phyloP scores from a whole-genome alignment of 2,113 vertebrate genomes.

The Sinocyclocheilus maitianheensis region DNA sequence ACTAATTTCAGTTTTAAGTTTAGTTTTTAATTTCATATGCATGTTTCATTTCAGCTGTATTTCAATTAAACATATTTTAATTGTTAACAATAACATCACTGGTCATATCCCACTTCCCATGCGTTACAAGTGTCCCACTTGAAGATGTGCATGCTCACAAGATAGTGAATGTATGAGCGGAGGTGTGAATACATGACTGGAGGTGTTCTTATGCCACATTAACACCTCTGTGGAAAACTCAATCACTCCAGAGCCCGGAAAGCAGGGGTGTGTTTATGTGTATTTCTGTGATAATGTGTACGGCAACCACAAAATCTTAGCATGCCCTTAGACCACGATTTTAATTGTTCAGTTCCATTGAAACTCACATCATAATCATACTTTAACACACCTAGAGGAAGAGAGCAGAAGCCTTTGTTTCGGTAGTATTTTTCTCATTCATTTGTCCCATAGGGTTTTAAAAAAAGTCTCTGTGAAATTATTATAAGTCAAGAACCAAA shows the following conservation, averaged over 20 bases:
- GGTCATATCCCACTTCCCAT: not conserved
- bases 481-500: not conserved
- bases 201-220: conserved; percentile 50
- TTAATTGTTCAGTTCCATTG: not conserved
- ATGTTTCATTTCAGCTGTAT: not conserved
- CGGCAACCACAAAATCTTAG: not conserved
- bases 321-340: not conserved
- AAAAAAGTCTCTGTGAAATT: not conserved
- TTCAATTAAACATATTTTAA: not conserved
- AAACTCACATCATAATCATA: not conserved
- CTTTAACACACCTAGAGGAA: not conserved
- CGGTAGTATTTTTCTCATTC: not conserved
- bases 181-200: conserved; percentile 17
- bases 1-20: not conserved
- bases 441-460: not conserved
- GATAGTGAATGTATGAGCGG: conserved; percentile 38
- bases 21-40: not conserved
- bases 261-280: conserved; percentile 28
- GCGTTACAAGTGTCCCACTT: conserved; percentile 1
- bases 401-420: not conserved
- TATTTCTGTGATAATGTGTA: not conserved
- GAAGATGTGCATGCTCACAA: conserved; percentile 46
- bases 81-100: not conserved
- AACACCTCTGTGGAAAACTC: conserved; percentile 55
- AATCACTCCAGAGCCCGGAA: not conserved